Base-by-base conservation (phyloP, 92 coral and sea anemone species). In the Phenganax subtilis region DNA sequence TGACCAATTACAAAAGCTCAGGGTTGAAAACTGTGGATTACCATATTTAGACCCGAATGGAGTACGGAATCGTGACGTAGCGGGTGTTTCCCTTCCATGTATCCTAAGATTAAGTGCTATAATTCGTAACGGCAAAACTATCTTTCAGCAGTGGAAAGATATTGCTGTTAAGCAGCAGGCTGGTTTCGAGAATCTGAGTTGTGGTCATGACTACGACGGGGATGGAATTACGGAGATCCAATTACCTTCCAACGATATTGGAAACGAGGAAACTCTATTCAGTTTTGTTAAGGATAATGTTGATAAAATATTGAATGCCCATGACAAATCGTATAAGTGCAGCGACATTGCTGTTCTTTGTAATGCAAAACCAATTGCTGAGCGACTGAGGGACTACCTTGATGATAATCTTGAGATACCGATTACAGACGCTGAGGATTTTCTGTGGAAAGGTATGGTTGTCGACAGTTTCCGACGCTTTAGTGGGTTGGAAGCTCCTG, bases 181-280 rank as follows among this genome's bases (percentile, higher is more conserved):
- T 64, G 47, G 47, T 37, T 20, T n/a, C 31, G 12, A 64, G 8
- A 64, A 28, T 12, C 27, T 5, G 31, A 20, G 30, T 20, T 44
- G 30, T 20, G 70, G 37, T 28, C 70, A 64, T 64, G 70, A 64
- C 70, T 64, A 64, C 70, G 70, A 64, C 7, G 70, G 70, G 20
- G 37, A 44, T 12, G 37, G 10, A 0, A 44, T 64, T 20, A 7
- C 2, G 27, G 9, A 20, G 14, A 44, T 64, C 70, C 27, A 1
- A 9, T 5, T 64, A 64, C 10, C 70, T 6, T 37, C 47, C 47
- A 37, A 37, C 47, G 47, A 37, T 37, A 64, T 30, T 64, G 9
- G 7, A 1, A 12, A 6, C 47, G 37, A 20, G 30, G 17, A 61
- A 7, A 8, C 2, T 9, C 9, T 64, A 1, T 64, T 64, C 70